A percentile compares a stretch with the other conserved stretches of the same genome.
phyloP scores from a whole-genome alignment of 2,797 vertebrate genomes.

The Decapterus maruadsi region DNA sequence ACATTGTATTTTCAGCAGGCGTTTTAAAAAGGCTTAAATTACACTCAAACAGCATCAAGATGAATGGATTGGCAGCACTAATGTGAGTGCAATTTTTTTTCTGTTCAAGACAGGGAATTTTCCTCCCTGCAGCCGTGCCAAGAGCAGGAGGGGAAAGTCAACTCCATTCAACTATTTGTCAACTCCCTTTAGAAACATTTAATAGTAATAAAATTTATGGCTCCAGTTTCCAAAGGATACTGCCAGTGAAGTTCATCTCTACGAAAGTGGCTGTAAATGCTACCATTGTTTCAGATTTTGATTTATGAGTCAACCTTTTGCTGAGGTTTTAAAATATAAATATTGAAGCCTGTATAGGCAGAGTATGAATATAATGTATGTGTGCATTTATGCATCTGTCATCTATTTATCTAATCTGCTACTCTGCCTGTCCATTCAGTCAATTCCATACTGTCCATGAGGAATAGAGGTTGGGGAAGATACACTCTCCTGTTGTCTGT shows the following conservation, averaged over 20 bases:
- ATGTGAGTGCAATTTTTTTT: constrained; percentile 83
- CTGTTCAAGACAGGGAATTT: constrained; percentile 88
- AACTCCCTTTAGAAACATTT: constrained; percentile 98
- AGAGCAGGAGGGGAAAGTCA: constrained; percentile 89
- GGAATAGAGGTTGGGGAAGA: constrained; percentile 69
- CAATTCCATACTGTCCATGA: constrained; percentile 50
- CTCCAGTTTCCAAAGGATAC: constrained; percentile 92
- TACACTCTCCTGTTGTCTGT: constrained; percentile 62
- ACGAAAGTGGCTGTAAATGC: constrained; percentile 90
- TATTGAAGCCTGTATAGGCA: constrained; percentile 37
- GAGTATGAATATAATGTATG: constrained; percentile 48
- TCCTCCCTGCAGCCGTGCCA: constrained; percentile 88
- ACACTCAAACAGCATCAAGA: constrained; percentile 91
- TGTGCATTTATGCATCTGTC: constrained; percentile 36
- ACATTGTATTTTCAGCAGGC: constrained; percentile 91
- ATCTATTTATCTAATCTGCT: constrained; percentile 37
- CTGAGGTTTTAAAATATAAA: constrained; percentile 70
- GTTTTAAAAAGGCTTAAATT: constrained; percentile 92
- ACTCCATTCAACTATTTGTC: constrained; percentile 96
- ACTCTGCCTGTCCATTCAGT: constrained; percentile 49
- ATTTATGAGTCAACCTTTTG: constrained; percentile 82
- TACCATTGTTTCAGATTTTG: constrained; percentile 90
- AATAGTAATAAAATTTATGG: constrained; percentile 96
- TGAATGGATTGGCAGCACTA: constrained; percentile 89
- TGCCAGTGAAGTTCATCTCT: constrained; percentile 91